phyloP scores from a whole-genome alignment of 2,888 invertebrate genomes.

The Bombylius major region DNA sequence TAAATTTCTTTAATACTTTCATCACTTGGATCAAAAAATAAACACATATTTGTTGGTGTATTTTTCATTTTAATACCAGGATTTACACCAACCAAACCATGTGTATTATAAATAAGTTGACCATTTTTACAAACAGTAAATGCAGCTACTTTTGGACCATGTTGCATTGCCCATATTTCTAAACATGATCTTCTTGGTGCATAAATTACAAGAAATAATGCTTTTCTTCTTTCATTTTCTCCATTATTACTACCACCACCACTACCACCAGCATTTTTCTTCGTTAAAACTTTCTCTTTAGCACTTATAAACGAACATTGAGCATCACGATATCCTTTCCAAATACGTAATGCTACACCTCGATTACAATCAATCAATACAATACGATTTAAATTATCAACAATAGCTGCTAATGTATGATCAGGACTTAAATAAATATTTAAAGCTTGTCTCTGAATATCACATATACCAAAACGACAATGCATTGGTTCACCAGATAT shows the following conservation, averaged over 20 bases:
- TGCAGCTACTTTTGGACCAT: slow-evolving; percentile 79
- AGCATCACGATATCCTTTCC: slow-evolving; percentile 94
- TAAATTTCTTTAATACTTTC: slow-evolving; percentile 69
- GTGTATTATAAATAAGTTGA: slow-evolving; percentile 63
- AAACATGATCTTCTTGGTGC: slow-evolving; percentile 83
- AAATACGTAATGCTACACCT: slow-evolving; percentile 70
- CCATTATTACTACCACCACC: slow-evolving; percentile 20
- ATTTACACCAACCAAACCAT: slow-evolving; percentile 64
- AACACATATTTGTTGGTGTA: slow-evolving; percentile 53
- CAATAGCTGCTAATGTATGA: slow-evolving; percentile 60
- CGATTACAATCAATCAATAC: slow-evolving; percentile 69
- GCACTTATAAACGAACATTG: slow-evolving; percentile 89
- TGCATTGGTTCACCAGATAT: slow-evolving; percentile 51
- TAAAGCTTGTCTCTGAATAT: slow-evolving; percentile 61
- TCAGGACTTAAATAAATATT: slow-evolving; percentile 62
- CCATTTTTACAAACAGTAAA: slow-evolving; percentile 82
- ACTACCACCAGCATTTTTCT: too few species aligned
- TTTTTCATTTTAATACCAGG: slow-evolving; percentile 45
- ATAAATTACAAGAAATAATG: slow-evolving; percentile 81
- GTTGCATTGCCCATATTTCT: slow-evolving; percentile 85
- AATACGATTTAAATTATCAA: slow-evolving; percentile 80
- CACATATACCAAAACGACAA: slow-evolving; percentile 69
- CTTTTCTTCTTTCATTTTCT: slow-evolving; percentile 34
- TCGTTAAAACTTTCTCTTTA: slow-evolving; percentile 42
- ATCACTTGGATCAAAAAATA: slow-evolving; percentile 66